phyloP scores from a whole-genome alignment of 2,888 invertebrate genomes.

The Galeruca laticollis region DNA sequence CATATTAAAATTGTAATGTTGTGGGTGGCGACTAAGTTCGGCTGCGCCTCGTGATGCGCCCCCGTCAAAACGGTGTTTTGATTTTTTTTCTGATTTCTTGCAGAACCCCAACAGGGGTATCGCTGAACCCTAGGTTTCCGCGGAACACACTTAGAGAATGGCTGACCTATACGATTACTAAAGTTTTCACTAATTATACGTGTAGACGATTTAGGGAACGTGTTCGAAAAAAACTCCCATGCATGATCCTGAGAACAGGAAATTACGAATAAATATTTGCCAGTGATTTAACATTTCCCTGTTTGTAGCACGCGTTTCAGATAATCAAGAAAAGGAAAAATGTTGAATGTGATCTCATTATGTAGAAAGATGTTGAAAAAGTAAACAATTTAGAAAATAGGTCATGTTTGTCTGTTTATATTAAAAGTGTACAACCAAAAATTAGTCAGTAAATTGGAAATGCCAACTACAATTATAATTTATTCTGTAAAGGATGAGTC shows the following conservation, averaged over 20 bases:
- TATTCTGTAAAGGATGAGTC: background rate
- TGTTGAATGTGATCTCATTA: conserved; percentile 14
- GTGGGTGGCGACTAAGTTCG: too few relatives aligned
- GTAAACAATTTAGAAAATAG: conserved; percentile 19
- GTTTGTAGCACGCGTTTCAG: conserved; percentile 15
- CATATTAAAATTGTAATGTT: too few relatives aligned
- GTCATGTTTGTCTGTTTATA: conserved; percentile 15
- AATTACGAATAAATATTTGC: conserved; percentile 39
- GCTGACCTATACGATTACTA: background rate
- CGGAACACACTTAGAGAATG: too few relatives aligned
- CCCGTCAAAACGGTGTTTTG: too few relatives aligned
- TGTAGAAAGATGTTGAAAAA: conserved; percentile 9
- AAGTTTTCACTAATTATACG: background rate
- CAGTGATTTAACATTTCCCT: conserved; percentile 29
- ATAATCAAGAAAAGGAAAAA: conserved; percentile 17
- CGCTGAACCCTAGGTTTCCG: too few relatives aligned
- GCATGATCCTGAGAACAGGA: conserved; percentile 30
- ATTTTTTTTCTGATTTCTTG: too few relatives aligned
- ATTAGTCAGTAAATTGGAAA: background rate
- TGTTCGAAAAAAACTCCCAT: conserved; percentile 12
- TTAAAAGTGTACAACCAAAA: background rate
- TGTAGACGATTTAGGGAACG: background rate
- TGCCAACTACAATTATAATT: background rate
- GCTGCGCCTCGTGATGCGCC: too few relatives aligned
- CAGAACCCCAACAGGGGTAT: too few relatives aligned